These are phyloP conservation scores for Ciconia boyciana DNA, from an alignment of 2,113 vertebrate species.

Conservation along the genomic window DNA sequence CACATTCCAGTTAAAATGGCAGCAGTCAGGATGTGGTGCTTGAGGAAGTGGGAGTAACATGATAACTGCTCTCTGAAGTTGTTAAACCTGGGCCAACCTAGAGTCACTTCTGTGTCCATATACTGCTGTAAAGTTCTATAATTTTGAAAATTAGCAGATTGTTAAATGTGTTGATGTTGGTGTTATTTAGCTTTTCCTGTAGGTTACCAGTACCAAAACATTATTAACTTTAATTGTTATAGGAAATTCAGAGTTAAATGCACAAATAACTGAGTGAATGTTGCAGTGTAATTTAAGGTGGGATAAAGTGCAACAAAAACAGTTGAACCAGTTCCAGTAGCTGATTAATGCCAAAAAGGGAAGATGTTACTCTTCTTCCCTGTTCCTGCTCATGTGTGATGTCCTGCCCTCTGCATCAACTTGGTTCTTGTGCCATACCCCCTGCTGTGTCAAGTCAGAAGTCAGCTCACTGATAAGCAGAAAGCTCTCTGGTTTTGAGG, in stretches of 20 bases:
- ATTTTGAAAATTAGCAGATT: background rate
- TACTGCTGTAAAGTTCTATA: background rate
- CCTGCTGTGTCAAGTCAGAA: background rate
- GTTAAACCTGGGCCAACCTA: background rate
- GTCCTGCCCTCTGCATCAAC: background rate
- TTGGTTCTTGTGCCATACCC: background rate
- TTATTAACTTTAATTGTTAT: background rate
- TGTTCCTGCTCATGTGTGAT: background rate
- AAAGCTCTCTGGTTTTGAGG: background rate
- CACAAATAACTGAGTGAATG: background rate
- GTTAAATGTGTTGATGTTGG: background rate
- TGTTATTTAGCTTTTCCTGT: background rate
- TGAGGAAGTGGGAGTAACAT: background rate
- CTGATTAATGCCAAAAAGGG: background rate
- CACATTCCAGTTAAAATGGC: background rate
- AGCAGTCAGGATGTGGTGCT: background rate
- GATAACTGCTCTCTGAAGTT: background rate
- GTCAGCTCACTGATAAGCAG: background rate
- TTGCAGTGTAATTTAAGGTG: background rate
- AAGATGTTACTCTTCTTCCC: background rate
- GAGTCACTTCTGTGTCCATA: background rate
- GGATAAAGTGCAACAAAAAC: background rate
- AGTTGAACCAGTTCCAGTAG: background rate
- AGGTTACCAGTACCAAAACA: background rate
- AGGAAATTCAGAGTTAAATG: background rate